Conservation (phyloP, 2,113 vertebrate genomes). For the Ascaphus truei region DNA sequence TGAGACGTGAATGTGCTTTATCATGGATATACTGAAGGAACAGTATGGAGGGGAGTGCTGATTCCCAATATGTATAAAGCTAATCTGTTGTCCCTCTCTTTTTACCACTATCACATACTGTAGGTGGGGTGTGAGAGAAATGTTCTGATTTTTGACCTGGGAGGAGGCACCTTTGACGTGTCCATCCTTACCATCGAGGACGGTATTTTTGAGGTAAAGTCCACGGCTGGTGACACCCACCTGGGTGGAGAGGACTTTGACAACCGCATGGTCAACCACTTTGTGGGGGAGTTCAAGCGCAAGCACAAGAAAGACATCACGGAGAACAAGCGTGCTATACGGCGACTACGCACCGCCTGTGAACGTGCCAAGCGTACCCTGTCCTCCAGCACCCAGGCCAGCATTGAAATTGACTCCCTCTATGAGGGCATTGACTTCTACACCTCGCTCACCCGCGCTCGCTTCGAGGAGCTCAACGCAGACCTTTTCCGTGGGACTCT, state of each 20-base stretch:
- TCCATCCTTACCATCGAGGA: slow-evolving; percentile 89
- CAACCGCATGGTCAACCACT: slow-evolving; percentile 85
- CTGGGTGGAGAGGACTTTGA: slow-evolving; percentile 88
- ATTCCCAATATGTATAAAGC: too few species aligned
- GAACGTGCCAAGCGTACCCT: slow-evolving; percentile 86
- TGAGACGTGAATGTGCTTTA: too few species aligned
- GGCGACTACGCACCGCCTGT: slow-evolving; percentile 81
- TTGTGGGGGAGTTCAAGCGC: slow-evolving; percentile 82
- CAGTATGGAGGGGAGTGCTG: too few species aligned
- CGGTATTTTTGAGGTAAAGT: slow-evolving; percentile 88
- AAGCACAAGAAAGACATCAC: slow-evolving; percentile 87
- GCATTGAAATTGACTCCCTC: slow-evolving; percentile 86
- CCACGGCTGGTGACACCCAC: slow-evolving; percentile 86
- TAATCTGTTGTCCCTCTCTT: too few species aligned
- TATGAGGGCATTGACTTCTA: slow-evolving; percentile 86
- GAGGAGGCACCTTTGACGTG: slow-evolving; percentile 87
- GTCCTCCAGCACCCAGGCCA: slow-evolving; percentile 87
- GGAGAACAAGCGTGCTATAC: slow-evolving; percentile 81
- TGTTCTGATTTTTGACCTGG: slow-evolving; percentile 86
- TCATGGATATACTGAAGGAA: too few species aligned
- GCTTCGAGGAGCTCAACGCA: slow-evolving; percentile 85
- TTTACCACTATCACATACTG: too few species aligned
- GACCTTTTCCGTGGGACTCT: slow-evolving; percentile 86
- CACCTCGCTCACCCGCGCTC: slow-evolving; percentile 84
- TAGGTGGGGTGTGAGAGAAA: slow-evolving; percentile 79